phyloP scores from a whole-genome alignment of 1,140 invertebrate genomes.

The Drosophila sechellia region DNA sequence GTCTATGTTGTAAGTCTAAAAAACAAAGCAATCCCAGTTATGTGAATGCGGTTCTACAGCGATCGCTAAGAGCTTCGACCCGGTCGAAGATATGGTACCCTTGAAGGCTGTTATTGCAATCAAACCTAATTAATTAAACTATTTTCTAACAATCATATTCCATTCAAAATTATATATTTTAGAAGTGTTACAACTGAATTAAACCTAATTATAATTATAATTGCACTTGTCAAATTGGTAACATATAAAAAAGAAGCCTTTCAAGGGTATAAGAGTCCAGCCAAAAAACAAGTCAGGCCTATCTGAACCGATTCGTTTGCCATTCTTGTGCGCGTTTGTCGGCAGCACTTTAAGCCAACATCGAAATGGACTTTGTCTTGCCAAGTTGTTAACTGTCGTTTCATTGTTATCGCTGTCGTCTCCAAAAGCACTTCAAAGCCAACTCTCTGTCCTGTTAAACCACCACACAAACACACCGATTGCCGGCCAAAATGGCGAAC shows the following conservation, averaged over 20 bases:
- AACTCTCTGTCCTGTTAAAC: constrained; percentile 31
- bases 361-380: constrained; percentile 65
- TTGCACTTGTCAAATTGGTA: too few relatives aligned
- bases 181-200: too few relatives aligned
- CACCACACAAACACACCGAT: constrained; percentile 27
- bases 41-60: constrained; percentile 23
- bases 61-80: constrained; percentile 19
- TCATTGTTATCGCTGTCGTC: constrained; percentile 62
- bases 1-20: constrained; percentile 87
- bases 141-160: too few relatives aligned
- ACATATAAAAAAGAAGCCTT: too few relatives aligned
- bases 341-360: constrained; percentile 39
- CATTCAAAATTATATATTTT: too few relatives aligned
- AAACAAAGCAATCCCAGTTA: constrained; percentile 59
- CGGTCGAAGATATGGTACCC: constrained; percentile 36
- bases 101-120: constrained; percentile 6
- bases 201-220: too few relatives aligned
- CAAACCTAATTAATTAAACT: neutral
- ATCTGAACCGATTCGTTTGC: constrained; percentile 17
- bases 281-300: constrained; percentile 27
- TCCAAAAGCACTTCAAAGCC: constrained; percentile 50
- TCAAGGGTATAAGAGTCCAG: constrained; percentile 17
- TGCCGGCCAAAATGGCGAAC: constrained; percentile 37
- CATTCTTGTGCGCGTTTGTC: constrained; percentile 41
- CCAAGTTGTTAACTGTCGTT: constrained; percentile 71